A percentile compares a stretch with the other conserved stretches of the same genome.
Evolutionary conservation across 2,797 vertebrate species (phyloP).

Genomic region (Hafferia zeledoni): DNA sequence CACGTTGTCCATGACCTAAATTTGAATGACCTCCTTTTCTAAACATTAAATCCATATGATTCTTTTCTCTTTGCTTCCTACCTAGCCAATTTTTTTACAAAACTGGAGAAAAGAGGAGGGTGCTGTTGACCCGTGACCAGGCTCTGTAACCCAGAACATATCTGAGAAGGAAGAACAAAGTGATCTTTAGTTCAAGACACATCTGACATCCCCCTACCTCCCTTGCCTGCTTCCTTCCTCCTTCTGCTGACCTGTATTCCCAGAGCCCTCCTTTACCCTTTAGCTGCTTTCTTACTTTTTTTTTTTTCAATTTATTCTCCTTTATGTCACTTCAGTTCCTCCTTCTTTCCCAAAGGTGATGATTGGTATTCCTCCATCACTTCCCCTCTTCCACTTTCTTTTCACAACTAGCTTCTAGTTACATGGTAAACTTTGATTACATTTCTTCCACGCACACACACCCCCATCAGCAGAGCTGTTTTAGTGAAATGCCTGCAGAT

Average conservation of each 20-base stretch:
- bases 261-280: neutral
- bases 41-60: neutral
- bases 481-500: neutral
- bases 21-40: neutral
- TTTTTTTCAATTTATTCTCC: neutral
- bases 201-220: neutral
- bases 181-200: neutral
- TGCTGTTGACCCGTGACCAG: neutral
- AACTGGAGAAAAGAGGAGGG: neutral
- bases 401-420: neutral
- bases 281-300: neutral
- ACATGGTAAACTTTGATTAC: neutral
- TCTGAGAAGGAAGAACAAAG: neutral
- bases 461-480: neutral
- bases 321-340: neutral
- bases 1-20: neutral
- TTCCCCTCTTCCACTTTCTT: neutral
- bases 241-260: neutral
- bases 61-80: neutral
- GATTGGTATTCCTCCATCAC: neutral
- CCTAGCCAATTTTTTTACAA: neutral
- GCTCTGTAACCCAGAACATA: slow-evolving; percentile 3
- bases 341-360: neutral
- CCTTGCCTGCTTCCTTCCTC: neutral
- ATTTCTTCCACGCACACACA: neutral